Base-by-base conservation (phyloP, 2,888 invertebrate species). In the Drosophila algonquin region DNA sequence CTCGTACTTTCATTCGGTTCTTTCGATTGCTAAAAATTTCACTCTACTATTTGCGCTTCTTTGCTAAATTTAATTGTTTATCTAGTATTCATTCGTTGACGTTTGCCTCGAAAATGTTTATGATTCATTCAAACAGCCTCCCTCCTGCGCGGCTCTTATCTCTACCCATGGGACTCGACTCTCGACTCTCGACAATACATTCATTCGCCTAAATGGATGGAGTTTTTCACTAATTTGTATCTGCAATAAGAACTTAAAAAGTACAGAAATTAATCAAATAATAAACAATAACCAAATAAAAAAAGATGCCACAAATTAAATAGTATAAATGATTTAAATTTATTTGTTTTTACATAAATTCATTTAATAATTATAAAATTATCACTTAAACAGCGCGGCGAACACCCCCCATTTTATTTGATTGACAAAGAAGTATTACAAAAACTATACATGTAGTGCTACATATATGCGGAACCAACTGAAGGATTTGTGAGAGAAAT, bases 351-450 rank as follows among this genome's bases (percentile, higher is more conserved):
- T 81, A 87, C 81, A 86, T 87, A 87, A 83, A 85, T 85, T 82
- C 85, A 87, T 80, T 85, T 79, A 79, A 76, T 78, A 71, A 59
- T 81, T 73, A 68, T 80, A 77, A 83, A 75, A 77, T 68, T 81
- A 84, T 80, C 83, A 84, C 80, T 82, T 80, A 85, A 86, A 85
- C 82, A 82, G 86, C 79, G 79, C 75, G 73, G 81, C 80, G 69
- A 79, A 77, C 40, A 14, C 7, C 40, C 40, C 40, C 12, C n/a
- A n/a, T 63, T 73, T 59, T 56, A 47, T 14, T 70, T 56, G 21
- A 44, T 57, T 57, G 67, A 80, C 63, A 75, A 76, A 35, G 62
- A 75, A 70, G 68, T 54, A 18, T 63, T 76, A 60, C 64, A 73
- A 78, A 73, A 74, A 40, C 54, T 18, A 79, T 68, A 53, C 24